Evolutionary conservation across 2,888 invertebrate genomes (phyloP), one percentile per base, ranked within the genome.

Genomic region (Agrilus mali): DNA sequence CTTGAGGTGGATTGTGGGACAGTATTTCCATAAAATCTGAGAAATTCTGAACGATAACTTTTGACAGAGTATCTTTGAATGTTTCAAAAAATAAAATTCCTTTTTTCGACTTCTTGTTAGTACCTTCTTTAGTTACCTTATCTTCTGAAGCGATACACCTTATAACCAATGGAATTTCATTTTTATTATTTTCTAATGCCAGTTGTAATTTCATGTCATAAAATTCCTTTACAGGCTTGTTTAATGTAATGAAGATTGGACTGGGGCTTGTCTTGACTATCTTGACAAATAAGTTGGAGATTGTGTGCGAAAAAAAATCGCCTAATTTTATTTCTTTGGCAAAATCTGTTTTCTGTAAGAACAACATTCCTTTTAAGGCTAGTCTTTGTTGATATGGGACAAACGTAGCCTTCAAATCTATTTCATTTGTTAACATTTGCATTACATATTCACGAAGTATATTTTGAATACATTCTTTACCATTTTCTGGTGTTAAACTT

Each of bases 51-150:
- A 58, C 4, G 3, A 64, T 43, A 38, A 45, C 45, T 12, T 54
- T 50, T 3, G 61, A 45, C 5, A 62, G 38, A 3, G 50, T 47
- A 12, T 57, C 53, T 40, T 55, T 55, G 46, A 64, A 65, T 17
- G 47, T 54, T 16, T 50, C 46, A 31, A 62, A 46, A 16, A 64
- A 51, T 45, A 58, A 64, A 12, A 49, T 41, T 6, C 63, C 63
- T 42, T 57, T 54, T 22, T 43, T 41, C 4, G 55, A 40, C 33
- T 53, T 50, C 22, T 51, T 47, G 7, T 51, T 47, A 22, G 47
- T 50, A 16, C 60, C 55, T 14, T 52, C 40, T 43, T 53, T 47
- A 42, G 51, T 55, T 13, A 60, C 53, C 32, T 40, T 16, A 34
- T 38, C 51, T 38, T 46, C 32, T n/a, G 27, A 27, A 10, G 10